Base-by-base conservation (phyloP, 1,140 invertebrate species). In the Stegodyphus dumicola region DNA sequence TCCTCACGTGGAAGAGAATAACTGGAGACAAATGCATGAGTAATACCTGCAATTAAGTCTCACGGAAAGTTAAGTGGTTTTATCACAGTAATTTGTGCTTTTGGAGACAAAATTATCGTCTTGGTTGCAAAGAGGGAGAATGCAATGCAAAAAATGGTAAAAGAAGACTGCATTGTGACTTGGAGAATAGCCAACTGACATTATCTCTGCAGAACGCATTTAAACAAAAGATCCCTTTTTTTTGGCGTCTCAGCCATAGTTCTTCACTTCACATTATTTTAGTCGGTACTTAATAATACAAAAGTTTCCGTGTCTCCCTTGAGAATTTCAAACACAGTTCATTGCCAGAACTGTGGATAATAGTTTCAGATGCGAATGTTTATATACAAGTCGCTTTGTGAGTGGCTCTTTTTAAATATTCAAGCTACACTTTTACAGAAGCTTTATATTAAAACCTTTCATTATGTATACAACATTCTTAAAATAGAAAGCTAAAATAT, bases 51-150 rank as follows among this genome's bases (percentile, higher is more conserved):
- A 77, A 77, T 77, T 77, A 77, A 77, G 33, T 10, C 10, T 13
- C 60, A 51, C 51, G 60, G 48, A 77, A 65, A 77, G 60, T 77
- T 77, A 65, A 77, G 60, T 67, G 75, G 54, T 65, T 65, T 77
- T 77, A 49, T 48, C 75, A 66, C 56, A 77, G 56, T 60, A 77
- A 77, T 77, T 77, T 77, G 60, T 60, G 60, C 60, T 65, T 77
- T 77, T 53, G 52, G 18, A 77, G 60, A 60, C 48, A 65, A 65
- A 77, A 77, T 65, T 60, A 77, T 65, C 18, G n/a, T 77, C 60
- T 77, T 65, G 10, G 18, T 65, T 52, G 48, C 64, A 60, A 49
- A 18, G 11, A 17, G 33, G 54, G 33, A 71, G 53, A 75, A 9
- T 33, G 33, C 33, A 33, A 75, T 53, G 53, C 13, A 56, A 75